phyloP scores from a whole-genome alignment of 2,888 invertebrate genomes.

The Invenusta paracnida region DNA sequence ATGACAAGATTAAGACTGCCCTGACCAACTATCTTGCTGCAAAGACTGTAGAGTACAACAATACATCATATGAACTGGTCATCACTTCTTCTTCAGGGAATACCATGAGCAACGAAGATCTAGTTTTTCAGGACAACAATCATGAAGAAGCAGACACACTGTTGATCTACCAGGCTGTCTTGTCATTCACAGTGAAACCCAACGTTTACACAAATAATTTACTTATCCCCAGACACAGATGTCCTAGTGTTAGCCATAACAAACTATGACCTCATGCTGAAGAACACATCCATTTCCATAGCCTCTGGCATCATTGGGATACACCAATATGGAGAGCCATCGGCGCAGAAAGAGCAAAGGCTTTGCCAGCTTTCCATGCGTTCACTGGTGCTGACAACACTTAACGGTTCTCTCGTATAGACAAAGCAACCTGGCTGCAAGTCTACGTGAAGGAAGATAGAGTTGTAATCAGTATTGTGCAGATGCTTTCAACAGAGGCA shows the following conservation, averaged over 20 bases:
- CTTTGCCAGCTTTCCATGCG: constrained; percentile 26
- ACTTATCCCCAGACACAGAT: constrained; percentile 28
- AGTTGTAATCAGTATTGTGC: neutral
- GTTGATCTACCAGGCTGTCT: constrained; percentile 5
- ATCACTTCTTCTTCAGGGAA: constrained; percentile 41
- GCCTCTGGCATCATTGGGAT: neutral
- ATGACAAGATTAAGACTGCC: constrained; percentile 42
- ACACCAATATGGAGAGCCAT: neutral
- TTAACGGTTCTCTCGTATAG: constrained; percentile 40
- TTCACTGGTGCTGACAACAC: constrained; percentile 42
- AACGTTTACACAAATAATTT: constrained; percentile 2
- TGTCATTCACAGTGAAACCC: constrained; percentile 32
- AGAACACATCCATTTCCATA: constrained; percentile 7
- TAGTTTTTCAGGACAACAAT: constrained; percentile 19
- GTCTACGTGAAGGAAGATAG: neutral
- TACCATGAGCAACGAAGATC: constrained; percentile 38
- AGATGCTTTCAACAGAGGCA: neutral
- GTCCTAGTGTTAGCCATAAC: constrained; percentile 28
- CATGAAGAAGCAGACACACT: constrained; percentile 31
- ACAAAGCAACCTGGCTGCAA: constrained; percentile 41
- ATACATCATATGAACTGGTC: constrained; percentile 21
- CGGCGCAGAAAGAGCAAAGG: constrained; percentile 5
- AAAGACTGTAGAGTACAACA: constrained; percentile 42
- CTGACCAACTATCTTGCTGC: constrained; percentile 41
- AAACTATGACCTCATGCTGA: constrained; percentile 24